Evolutionary conservation across 2,797 vertebrate species (phyloP).

Genomic region (Poecilia gillii): DNA sequence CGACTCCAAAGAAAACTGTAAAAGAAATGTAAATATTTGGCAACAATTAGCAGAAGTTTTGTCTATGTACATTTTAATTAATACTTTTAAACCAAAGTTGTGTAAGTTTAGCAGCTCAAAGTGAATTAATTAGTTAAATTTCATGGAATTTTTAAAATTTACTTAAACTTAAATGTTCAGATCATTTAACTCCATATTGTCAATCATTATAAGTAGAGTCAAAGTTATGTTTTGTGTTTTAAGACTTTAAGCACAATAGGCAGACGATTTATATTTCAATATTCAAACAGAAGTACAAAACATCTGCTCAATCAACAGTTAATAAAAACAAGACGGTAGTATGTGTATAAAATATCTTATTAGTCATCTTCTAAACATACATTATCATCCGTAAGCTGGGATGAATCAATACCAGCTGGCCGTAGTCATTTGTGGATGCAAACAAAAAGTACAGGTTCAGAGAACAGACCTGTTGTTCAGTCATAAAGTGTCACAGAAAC

Average conservation of each 20-base stretch:
- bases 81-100: background rate
- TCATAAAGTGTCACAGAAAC: background rate
- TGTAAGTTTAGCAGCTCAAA: background rate
- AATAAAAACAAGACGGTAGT: background rate
- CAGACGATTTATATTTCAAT: background rate
- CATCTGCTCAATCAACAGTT: background rate
- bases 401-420: background rate
- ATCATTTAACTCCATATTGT: background rate
- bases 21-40: background rate
- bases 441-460: background rate
- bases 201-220: background rate
- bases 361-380: background rate
- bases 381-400: background rate
- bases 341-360: background rate
- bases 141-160: background rate
- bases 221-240: background rate
- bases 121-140: background rate
- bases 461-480: background rate
- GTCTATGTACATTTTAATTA: background rate
- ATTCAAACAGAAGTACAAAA: background rate
- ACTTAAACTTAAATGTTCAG: background rate
- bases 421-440: background rate
- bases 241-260: background rate
- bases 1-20: background rate
- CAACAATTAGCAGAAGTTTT: background rate